These are phyloP conservation scores for Actinia tenebrosa DNA, from an alignment of 64 coral and sea anemone species.

Conservation along the genomic window DNA sequence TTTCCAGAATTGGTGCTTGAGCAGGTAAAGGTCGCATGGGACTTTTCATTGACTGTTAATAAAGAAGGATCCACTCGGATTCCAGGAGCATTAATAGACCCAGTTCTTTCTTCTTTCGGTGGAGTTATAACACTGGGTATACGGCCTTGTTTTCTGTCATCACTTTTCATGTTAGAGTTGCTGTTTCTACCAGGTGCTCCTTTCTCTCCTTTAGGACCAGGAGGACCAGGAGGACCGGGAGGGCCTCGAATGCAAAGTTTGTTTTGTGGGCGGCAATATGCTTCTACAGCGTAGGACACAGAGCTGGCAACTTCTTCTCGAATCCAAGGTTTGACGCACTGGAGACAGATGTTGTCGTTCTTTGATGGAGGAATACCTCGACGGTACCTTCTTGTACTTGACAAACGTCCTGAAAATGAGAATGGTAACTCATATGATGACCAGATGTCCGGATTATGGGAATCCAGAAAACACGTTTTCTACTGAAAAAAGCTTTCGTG, in stretches of 20 bases:
- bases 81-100: conserved; percentile 37
- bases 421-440: background rate
- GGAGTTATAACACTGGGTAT: background rate
- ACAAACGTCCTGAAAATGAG: background rate
- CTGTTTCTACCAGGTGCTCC: conserved; percentile 9
- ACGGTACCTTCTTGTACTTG: background rate
- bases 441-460: background rate
- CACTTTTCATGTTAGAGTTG: background rate
- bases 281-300: conserved; percentile 28
- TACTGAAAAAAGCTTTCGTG: too few relatives aligned
- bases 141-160: background rate
- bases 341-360: background rate
- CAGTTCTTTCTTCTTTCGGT: background rate
- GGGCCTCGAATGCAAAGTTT: conserved; percentile 32
- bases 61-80: conserved; percentile 57
- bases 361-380: background rate
- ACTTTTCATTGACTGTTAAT: conserved; percentile 38
- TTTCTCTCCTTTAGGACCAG: conserved; percentile 36
- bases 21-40: conserved; percentile 61
- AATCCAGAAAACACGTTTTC: background rate
- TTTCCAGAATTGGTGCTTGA: conserved; percentile 13
- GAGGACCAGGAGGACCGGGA: conserved; percentile 13
- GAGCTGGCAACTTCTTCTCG: conserved; percentile 28
- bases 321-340: conserved; percentile 23
- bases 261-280: conserved; percentile 10